phyloP scores from a whole-genome alignment of 2,797 vertebrate species.

The Gastrophryne carolinensis region DNA sequence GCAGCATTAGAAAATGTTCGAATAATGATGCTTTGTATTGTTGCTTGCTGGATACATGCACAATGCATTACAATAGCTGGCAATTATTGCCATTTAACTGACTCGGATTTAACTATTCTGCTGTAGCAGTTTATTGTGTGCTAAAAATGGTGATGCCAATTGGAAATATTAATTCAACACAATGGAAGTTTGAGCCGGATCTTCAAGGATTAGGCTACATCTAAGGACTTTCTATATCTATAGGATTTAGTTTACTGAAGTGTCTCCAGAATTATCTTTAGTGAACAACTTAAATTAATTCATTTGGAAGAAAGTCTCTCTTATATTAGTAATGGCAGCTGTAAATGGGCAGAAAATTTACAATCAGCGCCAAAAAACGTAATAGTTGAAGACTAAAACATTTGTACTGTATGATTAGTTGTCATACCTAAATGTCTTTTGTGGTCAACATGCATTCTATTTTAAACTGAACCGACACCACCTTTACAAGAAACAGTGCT shows the following conservation, averaged over 20 bases:
- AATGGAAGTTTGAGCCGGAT: background rate
- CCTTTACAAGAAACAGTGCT: too few species aligned
- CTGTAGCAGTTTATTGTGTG: background rate
- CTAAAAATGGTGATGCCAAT: background rate
- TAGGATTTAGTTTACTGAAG: background rate
- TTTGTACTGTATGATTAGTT: too few species aligned
- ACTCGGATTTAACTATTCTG: background rate
- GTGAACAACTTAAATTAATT: background rate
- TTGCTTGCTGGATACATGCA: background rate
- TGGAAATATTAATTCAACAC: background rate
- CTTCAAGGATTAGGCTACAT: background rate
- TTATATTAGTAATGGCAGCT: background rate
- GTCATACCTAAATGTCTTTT: too few species aligned
- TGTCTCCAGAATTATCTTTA: background rate
- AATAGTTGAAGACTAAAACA: too few species aligned
- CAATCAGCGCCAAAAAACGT: too few species aligned
- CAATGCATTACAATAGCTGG: slow-evolving; percentile 18
- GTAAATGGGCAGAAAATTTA: too few species aligned
- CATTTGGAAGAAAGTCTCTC: background rate
- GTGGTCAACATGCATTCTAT: too few species aligned
- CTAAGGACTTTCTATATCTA: background rate
- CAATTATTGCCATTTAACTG: background rate
- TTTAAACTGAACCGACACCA: too few species aligned
- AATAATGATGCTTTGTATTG: slow-evolving; percentile 10
- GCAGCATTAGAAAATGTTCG: slow-evolving; percentile 6